A percentile compares a stretch with the other conserved stretches of the same genome.
Evolutionary conservation across 2,888 invertebrate genomes (phyloP).

Genomic region (Drosophila tanythrix): DNA sequence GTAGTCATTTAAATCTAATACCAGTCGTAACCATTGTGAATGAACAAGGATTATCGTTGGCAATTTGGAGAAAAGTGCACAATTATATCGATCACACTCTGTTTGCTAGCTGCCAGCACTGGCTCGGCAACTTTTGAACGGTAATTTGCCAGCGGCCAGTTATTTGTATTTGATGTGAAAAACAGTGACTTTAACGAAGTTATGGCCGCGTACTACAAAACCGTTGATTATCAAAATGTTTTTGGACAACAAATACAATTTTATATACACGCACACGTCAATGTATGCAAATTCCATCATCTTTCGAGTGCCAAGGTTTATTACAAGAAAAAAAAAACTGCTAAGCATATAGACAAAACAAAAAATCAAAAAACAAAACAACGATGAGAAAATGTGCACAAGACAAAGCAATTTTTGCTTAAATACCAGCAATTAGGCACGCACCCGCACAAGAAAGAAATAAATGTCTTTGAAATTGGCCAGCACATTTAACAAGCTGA

Average conservation of each 20-base stretch:
- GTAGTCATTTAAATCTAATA: neutral
- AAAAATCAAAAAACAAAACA: constrained; percentile 43
- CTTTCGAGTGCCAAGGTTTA: constrained; percentile 71
- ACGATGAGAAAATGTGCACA: constrained; percentile 70
- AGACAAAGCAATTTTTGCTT: constrained; percentile 59
- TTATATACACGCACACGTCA: constrained; percentile 47
- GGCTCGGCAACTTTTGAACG: neutral
- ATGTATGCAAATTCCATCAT: constrained; percentile 68
- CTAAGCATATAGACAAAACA: constrained; percentile 19
- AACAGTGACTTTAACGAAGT: constrained; percentile 27
- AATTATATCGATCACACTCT: constrained; percentile 21
- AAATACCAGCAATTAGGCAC: constrained; percentile 70
- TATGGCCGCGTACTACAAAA: constrained; percentile 54
- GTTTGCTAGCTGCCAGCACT: neutral
- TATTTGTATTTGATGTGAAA: constrained; percentile 10
- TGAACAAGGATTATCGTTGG: constrained; percentile 16
- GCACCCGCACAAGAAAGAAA: constrained; percentile 64
- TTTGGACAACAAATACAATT: constrained; percentile 37
- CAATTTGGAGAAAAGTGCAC: neutral
- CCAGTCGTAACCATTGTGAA: constrained; percentile 9
- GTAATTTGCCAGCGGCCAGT: constrained; percentile 1
- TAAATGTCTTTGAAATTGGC: constrained; percentile 42
- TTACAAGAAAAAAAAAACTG: constrained; percentile 58
- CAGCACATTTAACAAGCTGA: constrained; percentile 43
- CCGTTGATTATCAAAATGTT: constrained; percentile 47